These are phyloP conservation scores for Andrena cerasifolii DNA, from an alignment of 1,140 invertebrate genomes.

Conservation along the genomic window DNA sequence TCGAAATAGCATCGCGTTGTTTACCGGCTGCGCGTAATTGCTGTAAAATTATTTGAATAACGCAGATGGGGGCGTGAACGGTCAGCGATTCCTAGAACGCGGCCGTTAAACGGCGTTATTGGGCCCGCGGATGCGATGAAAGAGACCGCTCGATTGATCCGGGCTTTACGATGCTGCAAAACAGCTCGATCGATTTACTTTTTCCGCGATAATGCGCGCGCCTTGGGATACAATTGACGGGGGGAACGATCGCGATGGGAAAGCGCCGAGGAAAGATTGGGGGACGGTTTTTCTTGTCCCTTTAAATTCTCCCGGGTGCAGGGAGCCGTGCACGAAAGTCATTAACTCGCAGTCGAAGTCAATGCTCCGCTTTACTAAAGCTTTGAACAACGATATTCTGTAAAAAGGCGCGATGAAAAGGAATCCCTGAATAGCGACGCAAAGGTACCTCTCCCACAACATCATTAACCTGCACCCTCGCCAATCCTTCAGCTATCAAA, in stretches of 20 bases:
- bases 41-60: slow-evolving; percentile 9
- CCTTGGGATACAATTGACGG: too few relatives aligned
- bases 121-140: neutral
- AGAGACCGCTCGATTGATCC: neutral
- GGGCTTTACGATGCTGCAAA: neutral
- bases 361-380: too few relatives aligned
- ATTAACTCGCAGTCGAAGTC: too few relatives aligned
- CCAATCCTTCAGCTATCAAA: too few relatives aligned
- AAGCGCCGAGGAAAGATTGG: neutral
- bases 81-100: neutral
- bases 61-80: neutral
- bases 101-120: slow-evolving; percentile 9
- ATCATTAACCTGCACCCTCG: too few relatives aligned
- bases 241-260: neutral
- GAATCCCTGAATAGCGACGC: too few relatives aligned
- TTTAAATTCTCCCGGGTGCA: too few relatives aligned
- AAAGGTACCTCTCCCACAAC: too few relatives aligned
- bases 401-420: too few relatives aligned
- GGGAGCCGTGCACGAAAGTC: too few relatives aligned
- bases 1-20: slow-evolving; percentile 7
- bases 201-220: neutral
- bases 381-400: too few relatives aligned
- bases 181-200: neutral
- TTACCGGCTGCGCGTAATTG: slow-evolving; percentile 11
- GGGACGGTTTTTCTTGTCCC: too few relatives aligned